Base-by-base conservation (phyloP, 2,113 vertebrate genomes). In the Canis aureus region DNA sequence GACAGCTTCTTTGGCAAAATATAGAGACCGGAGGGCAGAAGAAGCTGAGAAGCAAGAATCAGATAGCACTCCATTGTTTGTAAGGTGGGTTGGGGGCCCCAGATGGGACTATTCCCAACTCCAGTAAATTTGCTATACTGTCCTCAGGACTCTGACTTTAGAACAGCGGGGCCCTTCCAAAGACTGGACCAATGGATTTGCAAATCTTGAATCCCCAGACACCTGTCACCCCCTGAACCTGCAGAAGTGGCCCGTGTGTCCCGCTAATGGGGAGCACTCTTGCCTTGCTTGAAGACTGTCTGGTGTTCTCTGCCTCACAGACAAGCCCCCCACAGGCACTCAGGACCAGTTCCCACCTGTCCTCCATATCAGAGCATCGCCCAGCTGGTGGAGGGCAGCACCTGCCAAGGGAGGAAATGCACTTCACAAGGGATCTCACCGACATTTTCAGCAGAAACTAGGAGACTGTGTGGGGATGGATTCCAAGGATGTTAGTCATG, bases 251-350 rank as follows among this genome's bases (percentile, higher is more conserved):
- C 16, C 38, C 51, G 0, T 7, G 25, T 1, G 7, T 60, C 25
- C 23, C 55, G n/a, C 0, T 35, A 19, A 78, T 38, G 29, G 51
- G 19, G 11, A 20, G 35, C 38, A 11, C 51, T 51, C 59, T 53
- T 5, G 11, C 73, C 17, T 76, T 32, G 32, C 29, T 29, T 23
- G 38, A 59, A 19, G 43, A 29, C 11, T 23, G 1, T 3, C 5
- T 9, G 51, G 59, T 9, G 8, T 6, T 67, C 51, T 83, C 38
- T 43, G 53, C 16, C 43, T 62, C 8, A 11, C 25, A 55, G 32
- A 11, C 15, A 16, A 0, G 1, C 10, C 79, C 27, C 23, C 16
- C 35, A 64, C 11, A 0, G 0, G 13, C 10, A 9, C 23, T 49
- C 64, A 38, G 49, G 49, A 29, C 27, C 51, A 4, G 1, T 8